phyloP scores from a whole-genome alignment of 2,888 invertebrate species.

The Hartigia nigra region DNA sequence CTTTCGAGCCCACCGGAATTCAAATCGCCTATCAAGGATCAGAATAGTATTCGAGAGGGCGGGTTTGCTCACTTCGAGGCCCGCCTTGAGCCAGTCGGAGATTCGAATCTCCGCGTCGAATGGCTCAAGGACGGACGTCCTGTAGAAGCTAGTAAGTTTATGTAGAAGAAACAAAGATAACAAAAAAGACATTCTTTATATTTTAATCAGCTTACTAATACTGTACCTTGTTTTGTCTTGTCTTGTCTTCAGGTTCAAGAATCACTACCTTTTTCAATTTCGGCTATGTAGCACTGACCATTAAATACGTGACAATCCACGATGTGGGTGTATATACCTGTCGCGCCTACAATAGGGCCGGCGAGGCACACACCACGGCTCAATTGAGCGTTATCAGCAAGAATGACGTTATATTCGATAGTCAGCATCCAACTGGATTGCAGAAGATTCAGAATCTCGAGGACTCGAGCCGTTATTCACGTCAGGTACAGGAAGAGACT shows the following conservation, averaged over 20 bases:
- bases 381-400: constrained; percentile 86
- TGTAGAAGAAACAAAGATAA: background rate
- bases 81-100: constrained; percentile 91
- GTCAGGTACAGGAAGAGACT: constrained; percentile 76
- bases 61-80: constrained; percentile 97
- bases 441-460: constrained; percentile 92
- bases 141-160: constrained; percentile 82
- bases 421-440: constrained; percentile 91
- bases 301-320: constrained; percentile 88
- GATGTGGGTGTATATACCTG: constrained; percentile 93
- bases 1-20: constrained; percentile 85
- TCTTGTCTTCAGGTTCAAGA: constrained; percentile 73
- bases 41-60: constrained; percentile 87
- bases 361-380: constrained; percentile 86
- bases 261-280: constrained; percentile 95
- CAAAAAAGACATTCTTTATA: background rate
- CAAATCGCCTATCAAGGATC: constrained; percentile 89
- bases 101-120: constrained; percentile 88
- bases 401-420: constrained; percentile 87
- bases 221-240: background rate
- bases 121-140: constrained; percentile 93
- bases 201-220: background rate
- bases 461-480: constrained; percentile 80
- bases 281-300: constrained; percentile 93
- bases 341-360: constrained; percentile 86